Evolutionary conservation across 2,113 vertebrate species (phyloP).

Genomic region (Istiophorus platypterus): DNA sequence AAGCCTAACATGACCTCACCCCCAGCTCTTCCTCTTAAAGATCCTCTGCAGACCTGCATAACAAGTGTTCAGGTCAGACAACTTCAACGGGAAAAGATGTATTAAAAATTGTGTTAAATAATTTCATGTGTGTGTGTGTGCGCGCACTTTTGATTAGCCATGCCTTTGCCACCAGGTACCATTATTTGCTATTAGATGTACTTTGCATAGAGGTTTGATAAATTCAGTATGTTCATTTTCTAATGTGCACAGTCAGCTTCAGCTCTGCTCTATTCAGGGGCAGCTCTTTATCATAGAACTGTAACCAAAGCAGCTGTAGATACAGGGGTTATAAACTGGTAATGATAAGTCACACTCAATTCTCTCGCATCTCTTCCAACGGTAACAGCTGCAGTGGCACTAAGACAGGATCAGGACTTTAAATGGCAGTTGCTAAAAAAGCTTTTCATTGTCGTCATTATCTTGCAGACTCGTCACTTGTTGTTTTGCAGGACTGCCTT

Average conservation of each 20-base stretch:
- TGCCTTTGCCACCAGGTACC: too few relatives aligned
- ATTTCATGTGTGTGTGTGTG: background rate
- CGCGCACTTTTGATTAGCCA: background rate
- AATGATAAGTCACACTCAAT: background rate
- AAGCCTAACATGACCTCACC: background rate
- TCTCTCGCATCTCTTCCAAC: background rate
- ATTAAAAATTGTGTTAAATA: background rate
- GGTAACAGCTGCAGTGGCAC: background rate
- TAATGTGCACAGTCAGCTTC: background rate
- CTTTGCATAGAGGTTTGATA: background rate
- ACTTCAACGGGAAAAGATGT: background rate
- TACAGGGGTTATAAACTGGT: constrained; percentile 33
- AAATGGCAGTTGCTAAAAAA: background rate
- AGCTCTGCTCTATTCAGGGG: background rate
- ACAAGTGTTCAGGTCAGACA: background rate
- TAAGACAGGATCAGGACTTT: background rate
- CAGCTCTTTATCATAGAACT: constrained; percentile 39
- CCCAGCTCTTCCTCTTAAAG: background rate
- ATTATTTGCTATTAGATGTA: background rate
- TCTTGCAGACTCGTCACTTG: background rate
- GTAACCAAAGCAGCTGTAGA: constrained; percentile 62
- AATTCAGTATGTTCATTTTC: background rate
- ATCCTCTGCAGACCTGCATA: background rate
- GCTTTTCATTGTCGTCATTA: background rate
- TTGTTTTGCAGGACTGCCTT: background rate